These are phyloP conservation scores for Eucera pruinosa DNA, from an alignment of 2,888 invertebrate genomes.

Conservation along the genomic window DNA sequence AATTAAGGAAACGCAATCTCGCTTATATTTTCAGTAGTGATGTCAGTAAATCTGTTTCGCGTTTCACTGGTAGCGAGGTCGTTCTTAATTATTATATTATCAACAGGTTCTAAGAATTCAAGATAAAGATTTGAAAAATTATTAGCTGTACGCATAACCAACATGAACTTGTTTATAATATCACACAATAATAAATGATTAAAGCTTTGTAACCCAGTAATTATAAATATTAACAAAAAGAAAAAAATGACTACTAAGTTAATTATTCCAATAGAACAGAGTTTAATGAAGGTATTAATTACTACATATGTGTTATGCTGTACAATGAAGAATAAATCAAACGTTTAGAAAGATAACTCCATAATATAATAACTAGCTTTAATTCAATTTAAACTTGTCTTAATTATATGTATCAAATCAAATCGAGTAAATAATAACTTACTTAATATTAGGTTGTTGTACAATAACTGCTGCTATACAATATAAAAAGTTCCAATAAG, in stretches of 20 bases:
- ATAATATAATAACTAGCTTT: neutral
- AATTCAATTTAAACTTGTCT: neutral
- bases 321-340: neutral
- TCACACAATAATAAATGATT: neutral
- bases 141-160: neutral
- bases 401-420: neutral
- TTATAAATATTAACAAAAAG: neutral
- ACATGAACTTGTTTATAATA: too few relatives aligned
- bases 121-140: conserved; percentile 16
- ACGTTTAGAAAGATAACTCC: neutral
- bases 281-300: neutral
- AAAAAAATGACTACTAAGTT: neutral
- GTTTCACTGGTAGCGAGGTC: conserved; percentile 42
- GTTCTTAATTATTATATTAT: conserved; percentile 41
- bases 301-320: too few relatives aligned
- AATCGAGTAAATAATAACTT: neutral
- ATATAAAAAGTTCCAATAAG: too few relatives aligned
- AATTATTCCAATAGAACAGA: neutral
- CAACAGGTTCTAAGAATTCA: conserved; percentile 15
- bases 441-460: too few relatives aligned
- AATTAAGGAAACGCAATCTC: conserved; percentile 35
- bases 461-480: too few relatives aligned
- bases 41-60: conserved; percentile 52
- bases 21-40: conserved; percentile 44
- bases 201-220: neutral